Evolutionary conservation across 2,113 vertebrate genomes (phyloP).

Genomic region (Melanocharis versteri): DNA sequence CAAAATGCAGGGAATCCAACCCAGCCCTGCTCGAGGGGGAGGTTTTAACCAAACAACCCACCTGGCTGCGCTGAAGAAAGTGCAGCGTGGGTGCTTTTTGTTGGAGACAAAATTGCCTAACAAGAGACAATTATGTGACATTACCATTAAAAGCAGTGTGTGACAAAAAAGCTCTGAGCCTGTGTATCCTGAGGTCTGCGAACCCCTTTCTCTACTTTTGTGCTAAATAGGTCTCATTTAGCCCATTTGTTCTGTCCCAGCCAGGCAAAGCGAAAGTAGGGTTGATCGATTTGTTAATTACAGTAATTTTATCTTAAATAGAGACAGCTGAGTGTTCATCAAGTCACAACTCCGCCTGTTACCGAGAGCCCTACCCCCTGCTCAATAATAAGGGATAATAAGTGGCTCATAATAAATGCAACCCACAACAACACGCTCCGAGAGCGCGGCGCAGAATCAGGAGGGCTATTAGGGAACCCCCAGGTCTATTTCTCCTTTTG

Average conservation of each 20-base stretch:
- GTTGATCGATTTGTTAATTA: slow-evolving; percentile 78
- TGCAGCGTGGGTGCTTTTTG: neutral
- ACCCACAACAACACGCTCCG: neutral
- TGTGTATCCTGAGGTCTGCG: neutral
- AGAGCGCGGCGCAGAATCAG: neutral
- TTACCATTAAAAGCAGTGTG: neutral
- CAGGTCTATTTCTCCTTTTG: slow-evolving; percentile 24
- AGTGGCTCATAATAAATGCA: slow-evolving; percentile 71
- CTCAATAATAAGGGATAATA: slow-evolving; percentile 71
- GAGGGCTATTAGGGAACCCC: slow-evolving; percentile 53
- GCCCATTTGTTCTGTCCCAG: slow-evolving; percentile 68
- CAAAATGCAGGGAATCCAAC: neutral
- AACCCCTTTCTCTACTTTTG: neutral
- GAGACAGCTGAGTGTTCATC: slow-evolving; percentile 73
- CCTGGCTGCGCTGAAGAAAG: neutral
- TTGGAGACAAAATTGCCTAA: neutral
- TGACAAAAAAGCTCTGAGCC: neutral
- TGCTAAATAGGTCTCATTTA: slow-evolving; percentile 45
- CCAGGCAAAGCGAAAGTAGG: slow-evolving; percentile 43
- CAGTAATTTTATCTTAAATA: slow-evolving; percentile 80
- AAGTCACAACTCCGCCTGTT: slow-evolving; percentile 66
- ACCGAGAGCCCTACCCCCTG: slow-evolving; percentile 70
- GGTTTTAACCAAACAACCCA: neutral
- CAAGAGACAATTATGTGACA: slow-evolving; percentile 13
- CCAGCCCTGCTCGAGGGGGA: rapidly evolving